Evolutionary conservation across 2,888 invertebrate genomes (phyloP), one percentile per base, ranked within the genome.

Genomic region (Celastrina argiolus): DNA sequence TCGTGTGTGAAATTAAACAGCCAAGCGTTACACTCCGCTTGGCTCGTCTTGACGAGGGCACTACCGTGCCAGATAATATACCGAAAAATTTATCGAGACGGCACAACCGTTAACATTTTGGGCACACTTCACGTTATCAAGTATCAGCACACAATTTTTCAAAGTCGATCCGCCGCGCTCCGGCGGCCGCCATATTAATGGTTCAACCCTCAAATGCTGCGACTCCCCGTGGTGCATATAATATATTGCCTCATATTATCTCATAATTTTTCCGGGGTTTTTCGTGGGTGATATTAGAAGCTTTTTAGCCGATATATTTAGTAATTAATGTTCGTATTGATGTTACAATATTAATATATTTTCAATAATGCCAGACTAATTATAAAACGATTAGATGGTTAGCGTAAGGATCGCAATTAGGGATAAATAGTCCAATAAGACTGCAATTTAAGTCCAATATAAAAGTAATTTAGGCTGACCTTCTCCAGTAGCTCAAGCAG

Each of bases 141-240:
- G 41, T 70, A 69, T 70, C 71, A 66, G 69, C 79, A 81, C 80
- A 81, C 82, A 81, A 87, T 87, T 85, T 87, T 81, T 87, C 85
- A 87, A 78, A 75, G 87, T 87, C 87, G 80, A 83, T 81, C 78
- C 79, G 73, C 65, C 73, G 73, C 86, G 88, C 78, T 84, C 81
- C 76, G 77, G 78, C 84, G 88, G 78, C 80, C 82, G 76, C 82
- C 81, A 85, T 88, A 90, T 89, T 88, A 89, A 90, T 90, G 87
- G 82, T 22, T 12, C 22, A 0, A 26, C 51, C 51, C 51, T 51
- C 22, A 14, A 51, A 51, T 51, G 22, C 51, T 22, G 51, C 1
- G 51, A 51, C 22, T 12, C 14, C 51, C 51, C 51, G 26, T 22
- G 14, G 51, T 26, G 51, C 51, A 26, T 51, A 36, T 36, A 26